Evolutionary conservation across 2,113 vertebrate species (phyloP), one percentile per base, ranked within the genome.

Genomic region (Microcebus tavaratra): DNA sequence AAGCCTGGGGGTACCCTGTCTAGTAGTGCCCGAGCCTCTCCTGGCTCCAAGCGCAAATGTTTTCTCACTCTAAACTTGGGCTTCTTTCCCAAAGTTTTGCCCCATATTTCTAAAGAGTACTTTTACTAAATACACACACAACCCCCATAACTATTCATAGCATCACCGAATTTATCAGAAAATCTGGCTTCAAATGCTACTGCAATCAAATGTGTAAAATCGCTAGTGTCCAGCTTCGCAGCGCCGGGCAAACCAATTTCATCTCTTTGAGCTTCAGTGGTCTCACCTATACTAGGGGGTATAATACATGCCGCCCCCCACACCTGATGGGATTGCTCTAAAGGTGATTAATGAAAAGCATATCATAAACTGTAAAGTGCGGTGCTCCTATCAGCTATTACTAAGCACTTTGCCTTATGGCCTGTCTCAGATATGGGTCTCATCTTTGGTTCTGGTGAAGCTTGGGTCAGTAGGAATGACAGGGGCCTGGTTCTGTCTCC

Each of bases 321-420:
- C 14, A 78, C 42, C 39, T 8, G 3, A 9, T 7, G 73, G 57
- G 50, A 55, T 45, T 53, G 3, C n/a, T 59, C 88, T 84, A 78
- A 34, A 70, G 63, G 7, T 10, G 73, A 42, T 48, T 15, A 61
- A 53, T 42, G 61, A 31, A 55, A 67, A 96, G 50, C 84, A 57
- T 21, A 45, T 25, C 50, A 29, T 14, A 36, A 21, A 9, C 70
- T 50, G 65, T 57, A 0, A 83, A 50, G 17, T 34, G 20, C 23
- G 29, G 36, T 53, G 57, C 76, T 73, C 45, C 3, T 10, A 36
- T 31, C 87, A 34, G 61, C 65, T 20, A 96, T 97, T 97, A 97
- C 96, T 83, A 97, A 97, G 95, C 96, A 87, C 73, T 97, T 85
- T 61, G 55, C 53, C 45, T n/a, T 25, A 12, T 5, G 81, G 78